A percentile compares a stretch with the other conserved stretches of the same genome.
Conservation (phyloP, 2,797 vertebrate species). For the Poecilia gillii region DNA sequence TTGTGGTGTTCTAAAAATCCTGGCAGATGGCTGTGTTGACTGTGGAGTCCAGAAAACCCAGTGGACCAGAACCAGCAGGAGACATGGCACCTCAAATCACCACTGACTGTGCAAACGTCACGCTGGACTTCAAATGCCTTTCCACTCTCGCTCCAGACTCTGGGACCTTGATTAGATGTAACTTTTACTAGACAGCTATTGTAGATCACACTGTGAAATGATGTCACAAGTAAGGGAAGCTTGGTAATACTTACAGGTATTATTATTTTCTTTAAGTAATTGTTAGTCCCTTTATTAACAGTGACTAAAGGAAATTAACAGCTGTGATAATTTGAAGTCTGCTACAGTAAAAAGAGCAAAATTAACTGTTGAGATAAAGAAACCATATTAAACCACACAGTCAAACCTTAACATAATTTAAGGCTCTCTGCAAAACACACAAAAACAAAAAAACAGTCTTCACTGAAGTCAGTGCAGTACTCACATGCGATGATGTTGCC, state of each 20-base stretch:
- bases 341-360: background rate
- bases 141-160: background rate
- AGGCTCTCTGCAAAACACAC: background rate
- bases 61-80: background rate
- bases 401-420: background rate
- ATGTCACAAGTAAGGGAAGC: background rate
- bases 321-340: background rate
- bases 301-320: background rate
- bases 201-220: background rate
- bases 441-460: background rate
- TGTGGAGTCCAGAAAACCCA: background rate
- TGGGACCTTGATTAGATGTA: background rate
- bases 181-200: background rate
- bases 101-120: background rate
- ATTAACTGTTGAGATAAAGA: background rate
- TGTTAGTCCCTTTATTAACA: background rate
- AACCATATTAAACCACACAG: background rate
- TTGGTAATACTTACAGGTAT: background rate
- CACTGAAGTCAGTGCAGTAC: conserved; percentile 65
- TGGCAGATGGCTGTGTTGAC: background rate
- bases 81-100: background rate
- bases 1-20: background rate
- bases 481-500: conserved; percentile 99
- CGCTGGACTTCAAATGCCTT: background rate
- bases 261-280: background rate